Percentiles rank a stretch among this genome's conserved stretches.
Conservation (phyloP, 2,797 vertebrate species). For the Cyprinella venusta region DNA sequence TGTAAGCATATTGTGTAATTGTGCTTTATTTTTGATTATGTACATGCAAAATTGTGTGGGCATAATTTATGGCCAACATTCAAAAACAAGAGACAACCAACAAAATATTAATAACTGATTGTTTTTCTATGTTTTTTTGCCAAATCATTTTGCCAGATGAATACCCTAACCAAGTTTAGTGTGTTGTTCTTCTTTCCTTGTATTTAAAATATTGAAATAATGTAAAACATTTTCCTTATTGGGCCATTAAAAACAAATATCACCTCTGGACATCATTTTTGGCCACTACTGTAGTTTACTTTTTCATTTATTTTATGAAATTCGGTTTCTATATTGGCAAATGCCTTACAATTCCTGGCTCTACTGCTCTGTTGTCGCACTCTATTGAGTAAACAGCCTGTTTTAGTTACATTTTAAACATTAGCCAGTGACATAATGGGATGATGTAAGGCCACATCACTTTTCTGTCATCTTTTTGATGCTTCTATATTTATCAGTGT, state of each 20-base stretch:
- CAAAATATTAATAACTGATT: no score
- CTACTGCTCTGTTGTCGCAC: neutral
- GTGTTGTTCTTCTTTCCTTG: neutral
- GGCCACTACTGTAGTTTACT: neutral
- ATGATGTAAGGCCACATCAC: neutral
- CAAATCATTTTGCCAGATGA: no score
- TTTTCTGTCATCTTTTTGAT: neutral
- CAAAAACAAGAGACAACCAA: neutral
- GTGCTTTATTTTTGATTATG: neutral
- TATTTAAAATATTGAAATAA: neutral
- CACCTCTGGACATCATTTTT: neutral
- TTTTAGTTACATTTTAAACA: neutral
- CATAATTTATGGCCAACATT: no score
- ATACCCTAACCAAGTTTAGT: no score
- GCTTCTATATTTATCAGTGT: slow-evolving; percentile 18
- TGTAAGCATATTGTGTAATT: neutral
- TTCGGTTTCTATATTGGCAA: neutral
- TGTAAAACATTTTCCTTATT: neutral
- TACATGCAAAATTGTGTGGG: no score
- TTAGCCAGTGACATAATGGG: neutral
- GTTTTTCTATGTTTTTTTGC: no score
- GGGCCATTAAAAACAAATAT: neutral
- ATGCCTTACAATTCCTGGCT: neutral
- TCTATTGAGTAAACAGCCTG: neutral
- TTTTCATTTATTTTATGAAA: neutral